These are phyloP conservation scores for Dermolepida albohirtum DNA, from an alignment of 2,888 invertebrate species.

Conservation along the genomic window DNA sequence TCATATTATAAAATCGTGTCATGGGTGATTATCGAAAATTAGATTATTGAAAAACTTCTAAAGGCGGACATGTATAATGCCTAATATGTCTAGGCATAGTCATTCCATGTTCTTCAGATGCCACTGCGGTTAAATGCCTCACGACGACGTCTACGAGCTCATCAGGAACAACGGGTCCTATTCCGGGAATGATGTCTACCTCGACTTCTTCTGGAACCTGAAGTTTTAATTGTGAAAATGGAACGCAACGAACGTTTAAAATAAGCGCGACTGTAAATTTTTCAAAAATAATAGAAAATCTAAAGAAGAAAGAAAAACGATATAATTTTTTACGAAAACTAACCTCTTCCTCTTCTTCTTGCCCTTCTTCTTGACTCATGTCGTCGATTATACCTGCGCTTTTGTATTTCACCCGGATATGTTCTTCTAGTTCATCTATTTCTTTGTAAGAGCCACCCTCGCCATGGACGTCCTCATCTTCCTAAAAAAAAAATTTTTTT, in stretches of 20 bases:
- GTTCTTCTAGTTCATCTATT: slow-evolving; percentile 36
- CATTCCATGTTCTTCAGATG: slow-evolving; percentile 72
- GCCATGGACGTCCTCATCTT: not conserved
- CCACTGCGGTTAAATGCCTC: slow-evolving; percentile 68
- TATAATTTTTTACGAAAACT: too few relatives aligned
- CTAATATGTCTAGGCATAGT: slow-evolving; percentile 79
- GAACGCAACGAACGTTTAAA: too few relatives aligned
- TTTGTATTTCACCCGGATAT: slow-evolving; percentile 26
- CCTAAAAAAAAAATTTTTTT: not conserved
- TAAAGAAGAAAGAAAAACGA: too few relatives aligned
- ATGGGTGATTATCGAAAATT: not conserved
- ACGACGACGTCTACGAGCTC: slow-evolving; percentile 68
- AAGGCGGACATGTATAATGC: slow-evolving; percentile 76
- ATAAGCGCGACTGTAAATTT: too few relatives aligned
- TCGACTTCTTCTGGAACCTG: slow-evolving; percentile 55
- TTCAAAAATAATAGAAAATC: too few relatives aligned
- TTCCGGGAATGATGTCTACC: slow-evolving; percentile 70
- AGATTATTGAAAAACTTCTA: slow-evolving; percentile 65
- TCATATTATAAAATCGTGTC: too few relatives aligned
- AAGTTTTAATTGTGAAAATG: slow-evolving; percentile 1
- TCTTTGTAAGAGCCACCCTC: slow-evolving; percentile 24
- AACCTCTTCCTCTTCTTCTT: slow-evolving; percentile 30
- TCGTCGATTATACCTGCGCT: slow-evolving; percentile 9
- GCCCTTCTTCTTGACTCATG: slow-evolving; percentile 3
- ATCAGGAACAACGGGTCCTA: slow-evolving; percentile 69